Evolutionary conservation across 2,797 vertebrate genomes (phyloP), one percentile per base, ranked within the genome.

Genomic region (Galago senegalensis): DNA sequence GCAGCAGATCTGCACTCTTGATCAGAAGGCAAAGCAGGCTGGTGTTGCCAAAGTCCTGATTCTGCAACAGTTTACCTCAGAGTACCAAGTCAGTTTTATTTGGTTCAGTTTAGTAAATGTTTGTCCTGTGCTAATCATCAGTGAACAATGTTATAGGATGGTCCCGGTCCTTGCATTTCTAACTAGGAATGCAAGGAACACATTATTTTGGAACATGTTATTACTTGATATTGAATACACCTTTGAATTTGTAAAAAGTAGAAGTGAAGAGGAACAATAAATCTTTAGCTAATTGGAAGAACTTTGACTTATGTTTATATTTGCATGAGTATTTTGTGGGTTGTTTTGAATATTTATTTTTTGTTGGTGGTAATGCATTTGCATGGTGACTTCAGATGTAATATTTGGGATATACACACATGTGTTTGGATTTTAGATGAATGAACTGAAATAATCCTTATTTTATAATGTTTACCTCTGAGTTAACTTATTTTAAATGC

Each of bases 381-480:
- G 20, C 65, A 0, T 95, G 67, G 63, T 49, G 77, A 81, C 46
- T 86, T 76, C 37, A 43, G 60, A 29, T 25, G 21, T 92, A n/a
- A 34, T 63, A 49, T 46, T 69, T 95, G n/a, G 75, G 18, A 69
- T 20, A 83, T 16, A 34, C 7, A 79, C 5, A 80, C 9, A 31
- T 31, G 69, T 18, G 5, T 94, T 77, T 79, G 82, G n/a, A 40
- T 75, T 91, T 88, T 96, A 84, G 6, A 76, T 91, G 29, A 92
- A 76, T 80, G 13, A 94, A 76, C 6, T n/a, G 13, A 94, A 88
- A 65, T 90, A 70, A 18, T 0, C 13, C 93, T 84, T 46, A 43
- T 94, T 87, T 46, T 53, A 91, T 90, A 88, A 80, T 75, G 31
- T 86, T 72, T 82, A 13, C 61, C 4, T 53, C 1, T 58, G 56